Conservation (phyloP, 30 jellyfish, hydroid and myxozoan genomes). For the Chrysaora quinquecirrha region DNA sequence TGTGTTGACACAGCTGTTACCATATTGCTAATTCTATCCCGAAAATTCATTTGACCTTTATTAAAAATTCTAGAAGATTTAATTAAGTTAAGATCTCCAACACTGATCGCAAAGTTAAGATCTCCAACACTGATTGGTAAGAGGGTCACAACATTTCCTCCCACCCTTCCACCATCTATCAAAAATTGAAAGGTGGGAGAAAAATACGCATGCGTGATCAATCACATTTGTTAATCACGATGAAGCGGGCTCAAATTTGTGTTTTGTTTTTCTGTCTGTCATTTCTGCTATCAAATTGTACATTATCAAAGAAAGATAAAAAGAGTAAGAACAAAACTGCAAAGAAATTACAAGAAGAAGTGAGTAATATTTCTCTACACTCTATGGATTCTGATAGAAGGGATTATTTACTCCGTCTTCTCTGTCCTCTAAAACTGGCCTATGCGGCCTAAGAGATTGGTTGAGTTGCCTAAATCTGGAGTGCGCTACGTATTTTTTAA, state of each 20-base stretch:
- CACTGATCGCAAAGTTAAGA: no score
- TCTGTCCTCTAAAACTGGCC: neutral
- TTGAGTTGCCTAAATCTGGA: neutral
- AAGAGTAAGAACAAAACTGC: slow-evolving; percentile 9
- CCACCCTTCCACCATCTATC: no score
- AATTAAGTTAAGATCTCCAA: neutral
- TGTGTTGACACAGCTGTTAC: neutral
- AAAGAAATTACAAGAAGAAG: slow-evolving; percentile 30
- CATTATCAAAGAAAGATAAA: slow-evolving; percentile 50
- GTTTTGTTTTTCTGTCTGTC: neutral
- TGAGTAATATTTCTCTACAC: no score
- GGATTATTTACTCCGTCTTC: neutral
- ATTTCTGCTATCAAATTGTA: slow-evolving; percentile 12
- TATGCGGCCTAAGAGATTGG: neutral
- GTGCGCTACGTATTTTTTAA: neutral
- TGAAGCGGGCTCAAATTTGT: slow-evolving; percentile 12
- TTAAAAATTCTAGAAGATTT: neutral
- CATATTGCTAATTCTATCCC: no score
- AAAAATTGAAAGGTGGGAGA: no score
- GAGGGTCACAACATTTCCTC: no score
- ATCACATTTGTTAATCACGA: no score
- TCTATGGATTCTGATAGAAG: no score
- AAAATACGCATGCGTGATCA: no score
- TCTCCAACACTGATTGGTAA: no score
- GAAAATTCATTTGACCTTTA: neutral